Evolutionary conservation across 1,140 invertebrate genomes (phyloP), one percentile per base, ranked within the genome.

Genomic region (Eulimnadia texana): DNA sequence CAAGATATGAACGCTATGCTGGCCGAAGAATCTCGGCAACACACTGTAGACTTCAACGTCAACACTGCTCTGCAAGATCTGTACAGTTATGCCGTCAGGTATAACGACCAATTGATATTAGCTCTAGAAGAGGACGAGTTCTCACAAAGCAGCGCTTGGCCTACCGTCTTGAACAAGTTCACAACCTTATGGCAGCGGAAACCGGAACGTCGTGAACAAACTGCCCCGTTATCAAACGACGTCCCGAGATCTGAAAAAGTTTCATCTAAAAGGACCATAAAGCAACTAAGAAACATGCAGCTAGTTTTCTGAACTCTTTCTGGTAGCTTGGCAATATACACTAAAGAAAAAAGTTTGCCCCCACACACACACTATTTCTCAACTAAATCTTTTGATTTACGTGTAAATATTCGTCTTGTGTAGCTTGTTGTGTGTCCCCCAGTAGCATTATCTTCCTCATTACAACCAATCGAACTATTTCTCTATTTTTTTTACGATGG

Each of bases 1-100:
- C 93, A 98, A 76, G 94, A 99, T 72, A 98, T 99, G 94, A 97
- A 94, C 74, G 90, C 93, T 27, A 95, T 98, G 91, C 79, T 99
- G 67, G 90, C 90, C 60, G 94, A 98, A 77, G 96, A 99, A 78
- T 97, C 93, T 63, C 79, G 93, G 83, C 80, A 91, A 69, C 94
- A 98, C 74, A 84, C 87, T 53, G 86, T 89, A 66, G 93, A 98
- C 77, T 98, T 98, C 75, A 98, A 97, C 72, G 93, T 90, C 67
- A 94, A 94, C 75, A 93, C 91, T 75, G 92, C 94, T 63, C 79
- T 98, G 59, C 85, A 93, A 72, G 93, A 98, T 76, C 77, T 98
- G 63, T 98, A 97, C 72, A 86, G 85, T 67, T 95, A 94, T 75
- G 92, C 90, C 66, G 84, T 89, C 67, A 94, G 94, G 74, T 94